These are phyloP conservation scores for Falco novaeseelandiae DNA, from an alignment of 2,797 vertebrate species.

Conservation along the genomic window DNA sequence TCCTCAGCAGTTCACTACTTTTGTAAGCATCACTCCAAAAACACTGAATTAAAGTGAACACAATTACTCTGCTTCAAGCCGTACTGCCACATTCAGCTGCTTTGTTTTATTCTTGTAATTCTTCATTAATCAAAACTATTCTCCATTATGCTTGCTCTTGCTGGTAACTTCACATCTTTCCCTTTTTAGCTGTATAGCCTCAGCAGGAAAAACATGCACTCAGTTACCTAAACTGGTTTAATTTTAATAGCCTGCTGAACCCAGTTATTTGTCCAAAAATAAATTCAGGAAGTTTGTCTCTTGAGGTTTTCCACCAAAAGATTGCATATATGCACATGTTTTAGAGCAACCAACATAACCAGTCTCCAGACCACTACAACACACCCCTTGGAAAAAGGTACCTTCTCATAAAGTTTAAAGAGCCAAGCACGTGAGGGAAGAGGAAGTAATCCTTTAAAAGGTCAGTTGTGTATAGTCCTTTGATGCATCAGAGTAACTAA, in stretches of 20 bases:
- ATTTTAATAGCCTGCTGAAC: background rate
- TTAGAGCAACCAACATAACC: background rate
- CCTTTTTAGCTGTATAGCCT: background rate
- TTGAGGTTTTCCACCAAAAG: background rate
- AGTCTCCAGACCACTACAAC: background rate
- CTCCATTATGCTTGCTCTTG: background rate
- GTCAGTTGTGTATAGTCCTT: background rate
- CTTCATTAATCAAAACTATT: background rate
- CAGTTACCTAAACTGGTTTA: background rate
- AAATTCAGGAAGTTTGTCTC: background rate
- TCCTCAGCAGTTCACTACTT: background rate
- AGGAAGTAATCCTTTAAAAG: background rate
- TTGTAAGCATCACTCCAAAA: background rate
- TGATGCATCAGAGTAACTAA: background rate
- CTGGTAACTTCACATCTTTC: background rate
- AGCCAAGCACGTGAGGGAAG: background rate
- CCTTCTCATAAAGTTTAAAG: background rate
- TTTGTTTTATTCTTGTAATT: background rate
- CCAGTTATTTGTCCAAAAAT: background rate
- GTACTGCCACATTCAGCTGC: background rate
- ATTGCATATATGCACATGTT: fast-evolving
- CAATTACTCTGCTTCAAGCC: background rate
- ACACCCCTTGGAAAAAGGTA: background rate
- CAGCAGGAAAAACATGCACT: background rate
- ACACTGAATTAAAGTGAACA: background rate